Evolutionary conservation across 2,888 invertebrate genomes (phyloP), one percentile per base, ranked within the genome.

Genomic region (Cerastoderma edule): DNA sequence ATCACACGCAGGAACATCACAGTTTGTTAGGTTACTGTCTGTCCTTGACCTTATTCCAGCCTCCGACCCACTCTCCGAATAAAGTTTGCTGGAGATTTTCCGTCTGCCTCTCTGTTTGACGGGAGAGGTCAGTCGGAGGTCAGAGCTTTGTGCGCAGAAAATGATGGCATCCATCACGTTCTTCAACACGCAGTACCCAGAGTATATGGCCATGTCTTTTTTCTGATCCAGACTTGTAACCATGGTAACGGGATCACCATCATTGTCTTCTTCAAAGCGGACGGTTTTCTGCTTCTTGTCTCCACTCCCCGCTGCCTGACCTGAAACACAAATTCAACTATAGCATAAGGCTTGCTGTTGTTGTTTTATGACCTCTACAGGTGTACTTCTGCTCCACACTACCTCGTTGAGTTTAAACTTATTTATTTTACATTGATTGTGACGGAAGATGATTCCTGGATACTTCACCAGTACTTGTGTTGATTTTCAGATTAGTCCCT

Each of bases 81-180:
- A 60, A 13, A 57, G 48, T 39, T 57, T 35, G 10, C 54, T 67
- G 4, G 73, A 63, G 16, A 77, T 53, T 66, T 60, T 73, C n/a
- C 44, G 64, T 60, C 67, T 57, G 39, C 73, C 72, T 46, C 63
- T 78, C 8, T 77, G 70, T 22, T 77, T 68, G n/a, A 89, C 67
- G 8, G 90, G 90, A 46, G 86, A 85, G 75, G 87, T 85, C 24
- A 89, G 69, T 24, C 84, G 75, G 35, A 80, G 82, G 64, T 89
- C 82, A 33, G 79, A 67, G 67, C 86, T 83, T 57, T 89, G 84
- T 10, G 82, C 83, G 84, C 90, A 90, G 70, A 87, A 89, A 50
- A 84, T 70, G n/a, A 91, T 83, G n/a, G 87, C 87, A 60, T 89
- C 89, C 90, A 90, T 89, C 35, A 90, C 83, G 67, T 85, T 85